Conservation (phyloP, 2,797 vertebrate species). For the Rhynchonycteris naso region DNA sequence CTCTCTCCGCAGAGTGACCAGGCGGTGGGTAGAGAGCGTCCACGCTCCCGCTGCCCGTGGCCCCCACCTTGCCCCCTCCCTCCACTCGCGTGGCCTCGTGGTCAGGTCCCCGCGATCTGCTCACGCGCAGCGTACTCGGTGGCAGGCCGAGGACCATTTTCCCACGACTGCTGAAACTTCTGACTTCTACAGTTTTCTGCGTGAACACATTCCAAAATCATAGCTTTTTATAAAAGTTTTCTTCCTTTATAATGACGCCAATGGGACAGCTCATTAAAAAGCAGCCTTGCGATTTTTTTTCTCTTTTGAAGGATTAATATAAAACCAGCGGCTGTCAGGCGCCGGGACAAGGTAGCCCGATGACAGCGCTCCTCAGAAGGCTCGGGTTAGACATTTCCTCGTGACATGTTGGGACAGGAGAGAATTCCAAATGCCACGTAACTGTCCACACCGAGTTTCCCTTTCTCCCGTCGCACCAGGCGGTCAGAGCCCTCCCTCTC, state of each 20-base stretch:
- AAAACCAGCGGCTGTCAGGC: neutral
- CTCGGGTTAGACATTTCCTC: neutral
- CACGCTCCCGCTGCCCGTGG: too few relatives aligned
- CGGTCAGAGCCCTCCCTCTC: neutral
- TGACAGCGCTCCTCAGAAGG: neutral
- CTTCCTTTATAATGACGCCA: neutral
- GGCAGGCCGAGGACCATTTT: neutral
- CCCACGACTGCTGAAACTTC: neutral
- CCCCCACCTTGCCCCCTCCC: neutral
- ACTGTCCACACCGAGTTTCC: neutral
- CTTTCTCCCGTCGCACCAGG: neutral
- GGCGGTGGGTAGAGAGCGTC: too few relatives aligned
- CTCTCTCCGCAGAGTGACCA: too few relatives aligned
- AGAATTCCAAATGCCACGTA: too few relatives aligned
- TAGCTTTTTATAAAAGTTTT: neutral
- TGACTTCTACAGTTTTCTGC: neutral
- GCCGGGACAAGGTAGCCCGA: neutral
- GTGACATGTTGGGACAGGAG: neutral
- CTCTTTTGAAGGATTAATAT: neutral
- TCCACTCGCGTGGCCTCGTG: too few relatives aligned
- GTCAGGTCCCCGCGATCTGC: neutral
- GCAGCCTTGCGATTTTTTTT: neutral
- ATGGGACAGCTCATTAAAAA: neutral
- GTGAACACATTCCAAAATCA: neutral
- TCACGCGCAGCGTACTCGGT: too few relatives aligned